phyloP scores from a whole-genome alignment of 2,113 vertebrate species.

The Perca flavescens region DNA sequence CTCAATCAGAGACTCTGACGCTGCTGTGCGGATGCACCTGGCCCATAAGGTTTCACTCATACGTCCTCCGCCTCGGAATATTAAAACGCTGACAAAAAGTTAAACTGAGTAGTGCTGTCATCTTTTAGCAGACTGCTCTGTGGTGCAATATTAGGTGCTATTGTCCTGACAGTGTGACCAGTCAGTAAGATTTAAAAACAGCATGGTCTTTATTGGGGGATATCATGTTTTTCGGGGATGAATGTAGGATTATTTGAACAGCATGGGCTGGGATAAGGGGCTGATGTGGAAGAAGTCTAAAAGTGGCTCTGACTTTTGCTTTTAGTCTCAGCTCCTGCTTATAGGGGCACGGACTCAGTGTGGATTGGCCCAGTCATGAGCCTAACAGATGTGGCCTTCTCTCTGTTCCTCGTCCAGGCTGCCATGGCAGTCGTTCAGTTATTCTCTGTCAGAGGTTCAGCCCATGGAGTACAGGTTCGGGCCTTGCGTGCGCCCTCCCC shows the following conservation, averaged over 20 bases:
- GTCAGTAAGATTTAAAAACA: slow-evolving; percentile 56
- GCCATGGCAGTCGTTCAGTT: slow-evolving; percentile 69
- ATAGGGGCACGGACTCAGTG: slow-evolving; percentile 47
- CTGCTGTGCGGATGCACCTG: slow-evolving; percentile 78
- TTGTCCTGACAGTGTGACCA: slow-evolving; percentile 33
- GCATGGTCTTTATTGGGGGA: slow-evolving; percentile 47
- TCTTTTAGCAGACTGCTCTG: slow-evolving; percentile 51
- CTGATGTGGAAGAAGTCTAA: slow-evolving; percentile 57
- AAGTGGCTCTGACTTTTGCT: slow-evolving; percentile 57
- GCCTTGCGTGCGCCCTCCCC: slow-evolving; percentile 71
- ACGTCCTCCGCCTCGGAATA: slow-evolving; percentile 62
- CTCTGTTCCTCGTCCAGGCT: slow-evolving; percentile 73
- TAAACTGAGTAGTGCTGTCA: slow-evolving; percentile 52
- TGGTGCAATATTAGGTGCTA: slow-evolving; percentile 38
- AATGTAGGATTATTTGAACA: slow-evolving; percentile 48
- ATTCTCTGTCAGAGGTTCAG: slow-evolving; percentile 65
- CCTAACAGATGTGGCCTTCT: slow-evolving; percentile 81
- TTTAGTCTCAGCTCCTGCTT: slow-evolving; percentile 42
- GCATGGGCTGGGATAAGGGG: slow-evolving; percentile 43
- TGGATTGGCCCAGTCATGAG: slow-evolving; percentile 72
- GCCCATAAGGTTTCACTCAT: slow-evolving; percentile 74
- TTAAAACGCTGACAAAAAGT: slow-evolving; percentile 69
- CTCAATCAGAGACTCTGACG: slow-evolving; percentile 66
- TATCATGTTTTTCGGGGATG: slow-evolving; percentile 48
- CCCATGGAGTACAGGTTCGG: slow-evolving; percentile 54